phyloP scores from a whole-genome alignment of 2,113 vertebrate genomes.

The Theristicus caerulescens region DNA sequence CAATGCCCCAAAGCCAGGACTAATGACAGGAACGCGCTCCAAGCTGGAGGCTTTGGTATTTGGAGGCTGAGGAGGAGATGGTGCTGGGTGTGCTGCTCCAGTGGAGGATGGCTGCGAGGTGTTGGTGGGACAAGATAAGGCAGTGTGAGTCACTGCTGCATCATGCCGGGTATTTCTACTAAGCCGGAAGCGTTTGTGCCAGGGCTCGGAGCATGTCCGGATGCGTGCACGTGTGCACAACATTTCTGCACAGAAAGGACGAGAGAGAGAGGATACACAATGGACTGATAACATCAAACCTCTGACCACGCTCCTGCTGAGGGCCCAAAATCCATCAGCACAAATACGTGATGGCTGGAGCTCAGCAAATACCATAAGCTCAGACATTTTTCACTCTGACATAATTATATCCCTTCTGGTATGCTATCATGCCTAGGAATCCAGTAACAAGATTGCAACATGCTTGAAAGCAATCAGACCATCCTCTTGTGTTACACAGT shows the following conservation, averaged over 20 bases:
- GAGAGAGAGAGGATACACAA: neutral
- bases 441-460: neutral
- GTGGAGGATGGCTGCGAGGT: neutral
- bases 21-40: neutral
- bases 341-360: accelerated
- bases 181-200: neutral
- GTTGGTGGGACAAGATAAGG: neutral
- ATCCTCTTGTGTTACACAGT: neutral
- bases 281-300: accelerated
- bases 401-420: neutral
- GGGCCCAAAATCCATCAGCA: accelerated
- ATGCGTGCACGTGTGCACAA: accelerated
- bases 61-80: neutral
- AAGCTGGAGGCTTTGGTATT: neutral
- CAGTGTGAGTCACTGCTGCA: neutral
- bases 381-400: neutral
- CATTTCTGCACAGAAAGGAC: neutral
- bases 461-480: neutral
- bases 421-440: neutral
- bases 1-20: neutral
- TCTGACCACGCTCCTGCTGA: accelerated
- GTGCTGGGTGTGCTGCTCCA: neutral
- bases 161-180: neutral
- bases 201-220: neutral
- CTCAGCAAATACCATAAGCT: neutral